These are phyloP conservation scores for Chionomys nivalis DNA, from an alignment of 2,113 vertebrate genomes.

Conservation along the genomic window DNA sequence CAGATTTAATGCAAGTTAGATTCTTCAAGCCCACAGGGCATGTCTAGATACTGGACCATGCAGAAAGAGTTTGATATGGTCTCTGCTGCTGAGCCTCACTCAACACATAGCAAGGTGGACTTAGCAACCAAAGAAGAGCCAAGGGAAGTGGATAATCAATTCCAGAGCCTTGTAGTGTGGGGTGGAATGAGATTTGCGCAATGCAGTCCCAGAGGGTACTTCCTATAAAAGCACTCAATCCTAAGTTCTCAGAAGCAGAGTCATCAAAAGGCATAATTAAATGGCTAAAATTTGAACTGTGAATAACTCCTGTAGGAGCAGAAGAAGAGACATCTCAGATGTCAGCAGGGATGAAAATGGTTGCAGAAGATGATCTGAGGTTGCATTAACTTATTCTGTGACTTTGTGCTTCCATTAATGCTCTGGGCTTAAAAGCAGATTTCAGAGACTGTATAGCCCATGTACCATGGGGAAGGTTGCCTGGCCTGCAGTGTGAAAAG, in stretches of 20 bases:
- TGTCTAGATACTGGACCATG: not conserved
- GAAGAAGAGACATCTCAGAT: not conserved
- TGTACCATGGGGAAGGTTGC: not conserved
- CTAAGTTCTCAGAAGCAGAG: not conserved
- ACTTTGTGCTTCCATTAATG: not conserved
- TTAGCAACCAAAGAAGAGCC: not conserved
- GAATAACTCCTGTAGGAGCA: not conserved
- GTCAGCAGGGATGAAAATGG: not conserved
- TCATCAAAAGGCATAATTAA: not conserved
- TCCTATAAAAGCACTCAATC: not conserved
- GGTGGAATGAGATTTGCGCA: not conserved
- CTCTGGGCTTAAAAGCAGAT: not conserved
- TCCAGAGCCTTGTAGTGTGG: not conserved
- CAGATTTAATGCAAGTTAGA: not conserved
- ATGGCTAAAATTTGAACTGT: not conserved
- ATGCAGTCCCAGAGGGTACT: not conserved
- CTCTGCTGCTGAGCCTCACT: not conserved
- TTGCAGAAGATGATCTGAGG: not conserved
- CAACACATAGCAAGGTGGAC: rapidly evolving
- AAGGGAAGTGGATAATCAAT: not conserved
- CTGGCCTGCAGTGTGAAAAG: not conserved
- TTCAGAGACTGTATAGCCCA: not conserved
- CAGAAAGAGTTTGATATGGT: not conserved
- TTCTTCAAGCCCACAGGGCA: not conserved
- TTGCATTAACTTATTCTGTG: not conserved